Conservation (phyloP, 2,113 vertebrate species). For the Indicator indicator region DNA sequence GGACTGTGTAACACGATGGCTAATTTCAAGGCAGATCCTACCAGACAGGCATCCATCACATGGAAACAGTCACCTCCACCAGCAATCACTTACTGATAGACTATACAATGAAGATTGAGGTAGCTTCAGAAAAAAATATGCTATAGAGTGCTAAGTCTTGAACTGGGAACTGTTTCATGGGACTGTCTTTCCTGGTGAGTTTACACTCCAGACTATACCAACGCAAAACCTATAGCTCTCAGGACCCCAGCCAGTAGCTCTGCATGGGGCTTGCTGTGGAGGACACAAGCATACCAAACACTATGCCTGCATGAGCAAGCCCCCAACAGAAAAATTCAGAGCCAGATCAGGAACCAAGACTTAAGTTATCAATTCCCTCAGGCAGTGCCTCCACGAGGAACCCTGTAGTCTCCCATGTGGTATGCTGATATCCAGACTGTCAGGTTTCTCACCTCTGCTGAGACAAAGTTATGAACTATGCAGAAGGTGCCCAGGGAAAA, state of each 20-base stretch:
- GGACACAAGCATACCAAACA: background rate
- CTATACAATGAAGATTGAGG: rapidly evolving
- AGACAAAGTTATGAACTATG: background rate
- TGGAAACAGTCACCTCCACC: background rate
- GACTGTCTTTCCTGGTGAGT: background rate
- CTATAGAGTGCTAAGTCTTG: background rate
- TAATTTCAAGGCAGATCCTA: background rate
- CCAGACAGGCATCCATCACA: background rate
- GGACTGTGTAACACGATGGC: rapidly evolving
- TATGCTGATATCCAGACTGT: rapidly evolving
- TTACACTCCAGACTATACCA: rapidly evolving
- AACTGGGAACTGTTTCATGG: background rate
- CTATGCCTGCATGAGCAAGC: background rate
- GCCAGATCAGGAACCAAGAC: background rate
- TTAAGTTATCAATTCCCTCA: background rate
- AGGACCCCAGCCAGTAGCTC: background rate
- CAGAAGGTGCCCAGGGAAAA: background rate
- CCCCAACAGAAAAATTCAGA: background rate
- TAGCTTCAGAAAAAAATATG: background rate
- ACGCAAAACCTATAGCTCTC: background rate
- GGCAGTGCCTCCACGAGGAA: background rate
- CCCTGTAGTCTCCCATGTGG: background rate
- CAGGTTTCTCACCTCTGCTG: background rate
- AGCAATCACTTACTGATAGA: background rate
- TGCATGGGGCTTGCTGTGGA: rapidly evolving